phyloP scores from a whole-genome alignment of 2,797 vertebrate genomes.

The Cuculus canorus region DNA sequence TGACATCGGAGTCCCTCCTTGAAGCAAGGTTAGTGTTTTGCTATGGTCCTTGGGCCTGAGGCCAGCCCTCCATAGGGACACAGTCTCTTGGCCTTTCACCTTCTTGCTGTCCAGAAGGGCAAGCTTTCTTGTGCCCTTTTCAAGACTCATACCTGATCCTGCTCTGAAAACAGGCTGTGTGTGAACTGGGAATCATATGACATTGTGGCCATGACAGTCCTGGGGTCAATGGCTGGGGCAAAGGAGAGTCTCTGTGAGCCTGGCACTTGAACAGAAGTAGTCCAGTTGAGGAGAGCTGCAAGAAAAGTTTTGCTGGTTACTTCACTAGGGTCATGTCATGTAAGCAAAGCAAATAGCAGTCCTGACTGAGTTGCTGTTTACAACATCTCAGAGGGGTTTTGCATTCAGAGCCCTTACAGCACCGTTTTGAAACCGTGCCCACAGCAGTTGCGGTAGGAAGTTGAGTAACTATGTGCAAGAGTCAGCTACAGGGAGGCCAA shows the following conservation, averaged over 20 bases:
- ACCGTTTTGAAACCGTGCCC: not conserved
- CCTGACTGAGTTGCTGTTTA: not conserved
- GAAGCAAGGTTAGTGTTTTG: not conserved
- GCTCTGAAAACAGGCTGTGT: not conserved
- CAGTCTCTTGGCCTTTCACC: not conserved
- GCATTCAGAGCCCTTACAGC: not conserved
- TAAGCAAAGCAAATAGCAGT: not conserved
- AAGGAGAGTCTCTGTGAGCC: not conserved
- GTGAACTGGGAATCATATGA: not conserved
- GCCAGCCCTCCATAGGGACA: not conserved
- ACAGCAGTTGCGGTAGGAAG: not conserved
- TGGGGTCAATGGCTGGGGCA: not conserved
- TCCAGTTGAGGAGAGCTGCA: not conserved
- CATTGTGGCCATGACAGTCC: not conserved
- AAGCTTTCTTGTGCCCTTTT: not conserved
- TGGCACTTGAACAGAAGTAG: not conserved
- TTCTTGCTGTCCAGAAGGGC: not conserved
- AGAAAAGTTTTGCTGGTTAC: not conserved
- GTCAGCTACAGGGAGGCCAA: not conserved
- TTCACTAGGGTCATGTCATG: not conserved
- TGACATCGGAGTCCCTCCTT: not conserved
- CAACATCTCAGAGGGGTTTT: not conserved
- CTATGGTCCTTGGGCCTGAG: not conserved
- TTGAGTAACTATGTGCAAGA: constrained; percentile 35
- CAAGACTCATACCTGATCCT: not conserved